Evolutionary conservation across 2,888 invertebrate species (phyloP).

Genomic region (Hypena proboscidalis): DNA sequence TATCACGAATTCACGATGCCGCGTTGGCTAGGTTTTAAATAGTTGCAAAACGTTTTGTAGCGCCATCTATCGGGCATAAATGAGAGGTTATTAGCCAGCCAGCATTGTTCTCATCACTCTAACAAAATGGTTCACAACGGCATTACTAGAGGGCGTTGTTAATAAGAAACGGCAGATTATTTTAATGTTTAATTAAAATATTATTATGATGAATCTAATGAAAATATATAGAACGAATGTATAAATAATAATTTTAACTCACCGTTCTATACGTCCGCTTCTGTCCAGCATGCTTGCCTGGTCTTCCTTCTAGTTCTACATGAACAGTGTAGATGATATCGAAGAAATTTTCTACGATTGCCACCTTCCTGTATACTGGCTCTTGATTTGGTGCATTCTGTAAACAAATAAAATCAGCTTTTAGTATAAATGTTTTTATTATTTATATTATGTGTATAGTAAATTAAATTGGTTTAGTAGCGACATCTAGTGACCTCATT

Average conservation of each 20-base stretch:
- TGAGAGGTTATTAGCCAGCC: too few species aligned
- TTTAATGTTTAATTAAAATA: too few species aligned
- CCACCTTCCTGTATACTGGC: constrained; percentile 95
- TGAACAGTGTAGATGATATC: constrained; percentile 98
- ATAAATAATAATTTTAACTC: constrained; percentile 59
- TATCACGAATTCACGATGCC: too few species aligned
- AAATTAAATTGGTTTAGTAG: not conserved
- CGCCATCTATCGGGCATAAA: too few species aligned
- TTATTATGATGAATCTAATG: too few species aligned
- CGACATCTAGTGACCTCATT: constrained; percentile 44
- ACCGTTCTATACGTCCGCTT: constrained; percentile 98
- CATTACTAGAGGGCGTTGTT: too few species aligned
- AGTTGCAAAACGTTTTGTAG: too few species aligned
- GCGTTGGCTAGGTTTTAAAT: too few species aligned
- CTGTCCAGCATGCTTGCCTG: constrained; percentile 98
- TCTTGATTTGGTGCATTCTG: constrained; percentile 90
- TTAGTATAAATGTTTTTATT: not conserved
- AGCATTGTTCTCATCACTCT: too few species aligned
- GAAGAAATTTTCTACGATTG: constrained; percentile 98
- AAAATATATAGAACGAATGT: not conserved
- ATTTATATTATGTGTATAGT: too few species aligned
- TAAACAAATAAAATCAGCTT: constrained; percentile 64
- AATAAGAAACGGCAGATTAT: too few species aligned
- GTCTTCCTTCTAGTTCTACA: constrained; percentile 96
- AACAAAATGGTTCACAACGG: too few species aligned